Base-by-base conservation (phyloP, 2,797 vertebrate species). In the Morus bassanus region DNA sequence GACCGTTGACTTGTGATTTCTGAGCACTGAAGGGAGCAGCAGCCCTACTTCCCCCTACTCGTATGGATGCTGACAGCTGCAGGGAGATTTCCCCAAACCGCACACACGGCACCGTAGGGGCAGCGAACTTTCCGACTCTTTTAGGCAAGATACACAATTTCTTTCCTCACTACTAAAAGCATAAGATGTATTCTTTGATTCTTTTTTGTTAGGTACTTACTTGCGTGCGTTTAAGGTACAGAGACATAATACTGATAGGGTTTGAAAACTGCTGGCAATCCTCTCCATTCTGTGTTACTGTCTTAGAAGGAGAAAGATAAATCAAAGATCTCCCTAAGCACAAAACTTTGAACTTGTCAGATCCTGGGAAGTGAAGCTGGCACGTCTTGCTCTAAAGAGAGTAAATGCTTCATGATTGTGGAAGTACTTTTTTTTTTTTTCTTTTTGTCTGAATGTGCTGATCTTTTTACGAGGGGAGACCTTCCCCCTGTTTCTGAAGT, bases 331-430 rank as follows among this genome's bases (percentile, higher is more conserved):
- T 93, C 67, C 84, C 67, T 48, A 65, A 82, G 86, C 81, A 60
- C 33, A 63, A 21, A 94, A 90, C 92, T 95, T 91, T 94, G 91
- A 96, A 96, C 85, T 77, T 91, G 77, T 83, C 78, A 88, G 64
- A 85, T 70, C 60, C 81, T 61, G 56, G 78, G 78, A 92, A 94
- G 84, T 60, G 89, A 69, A 85, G 59, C 69, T 81, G 69, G 54
- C 61, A 59, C 60, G 23, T 78, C 93, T 81, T 88, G 65, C 79
- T 91, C 43, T 84, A 57, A 43, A 88, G 69, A 81, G 53, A 41
- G 18, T 43, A 84, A 84, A 89, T 21, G 76, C 43, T 76, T 91
- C 76, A 28, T 57, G 46, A 80, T 25, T 43, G 37, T 89, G 39
- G 51, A 85, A 88, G 84, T 87, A 39, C 53, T 12, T 45, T 69